phyloP scores from a whole-genome alignment of 2,888 invertebrate genomes.

The Prenolepis imparis region DNA sequence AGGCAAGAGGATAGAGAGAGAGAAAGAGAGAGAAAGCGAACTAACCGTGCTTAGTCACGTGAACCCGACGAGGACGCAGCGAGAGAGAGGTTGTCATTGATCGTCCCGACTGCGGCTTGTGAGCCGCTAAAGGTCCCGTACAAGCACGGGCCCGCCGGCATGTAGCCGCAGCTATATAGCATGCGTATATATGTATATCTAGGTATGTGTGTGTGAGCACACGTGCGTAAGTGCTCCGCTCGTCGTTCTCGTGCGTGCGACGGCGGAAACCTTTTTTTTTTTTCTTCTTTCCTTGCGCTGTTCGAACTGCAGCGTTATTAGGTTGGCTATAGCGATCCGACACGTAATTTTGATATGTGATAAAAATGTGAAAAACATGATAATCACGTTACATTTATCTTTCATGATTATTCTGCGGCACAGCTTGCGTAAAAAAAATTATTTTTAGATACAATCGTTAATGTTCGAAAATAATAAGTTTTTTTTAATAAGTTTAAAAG shows the following conservation, averaged over 20 bases:
- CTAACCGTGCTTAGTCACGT: slow-evolving; percentile 69
- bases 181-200: slow-evolving; percentile 40
- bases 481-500: not conserved
- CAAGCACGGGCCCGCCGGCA: slow-evolving; percentile 82
- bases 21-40: slow-evolving; percentile 67
- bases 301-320: slow-evolving; percentile 50
- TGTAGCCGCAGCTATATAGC: slow-evolving; percentile 55
- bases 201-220: slow-evolving; percentile 42
- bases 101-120: slow-evolving; percentile 83
- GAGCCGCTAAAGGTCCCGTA: slow-evolving; percentile 86
- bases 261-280: slow-evolving; percentile 42
- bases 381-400: not conserved
- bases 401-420: not conserved
- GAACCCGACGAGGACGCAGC: slow-evolving; percentile 70
- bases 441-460: too few relatives aligned
- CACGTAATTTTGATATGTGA: slow-evolving; percentile 27
- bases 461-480: not conserved
- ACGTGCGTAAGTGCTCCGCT: slow-evolving; percentile 66
- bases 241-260: slow-evolving; percentile 60
- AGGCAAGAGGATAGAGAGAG: slow-evolving; percentile 63
- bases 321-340: slow-evolving; percentile 38
- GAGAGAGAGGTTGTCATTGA: slow-evolving; percentile 85
- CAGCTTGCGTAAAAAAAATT: not conserved
- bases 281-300: slow-evolving; percentile 20
- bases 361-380: slow-evolving; percentile 34